Conservation (phyloP, 2,888 invertebrate genomes). For the Macrophya annulata region DNA sequence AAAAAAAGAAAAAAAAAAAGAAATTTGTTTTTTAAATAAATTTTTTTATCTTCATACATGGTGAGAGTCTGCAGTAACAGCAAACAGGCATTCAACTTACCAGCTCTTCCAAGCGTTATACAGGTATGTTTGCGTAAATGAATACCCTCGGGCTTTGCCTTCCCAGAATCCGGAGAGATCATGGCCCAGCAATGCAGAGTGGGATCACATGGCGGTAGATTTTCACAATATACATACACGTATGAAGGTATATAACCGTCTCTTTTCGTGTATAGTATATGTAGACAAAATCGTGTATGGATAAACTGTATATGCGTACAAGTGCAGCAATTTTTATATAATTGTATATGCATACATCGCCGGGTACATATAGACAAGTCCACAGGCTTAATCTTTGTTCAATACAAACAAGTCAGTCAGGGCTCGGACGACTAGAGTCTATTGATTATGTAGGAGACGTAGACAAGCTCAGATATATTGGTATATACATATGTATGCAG, state of each 20-base stretch:
- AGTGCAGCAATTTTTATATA: background rate
- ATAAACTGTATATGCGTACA: background rate
- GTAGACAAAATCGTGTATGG: no score
- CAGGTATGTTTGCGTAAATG: conserved; percentile 47
- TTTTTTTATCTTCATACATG: background rate
- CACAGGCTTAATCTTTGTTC: background rate
- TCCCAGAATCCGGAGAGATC: conserved; percentile 65
- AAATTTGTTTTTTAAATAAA: no score
- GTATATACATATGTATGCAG: no score
- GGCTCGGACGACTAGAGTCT: background rate
- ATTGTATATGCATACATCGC: background rate
- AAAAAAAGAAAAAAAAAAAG: no score
- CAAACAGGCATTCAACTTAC: conserved; percentile 3
- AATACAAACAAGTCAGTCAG: background rate
- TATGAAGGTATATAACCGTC: background rate
- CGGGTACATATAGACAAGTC: background rate
- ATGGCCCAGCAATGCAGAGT: conserved; percentile 49
- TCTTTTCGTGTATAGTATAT: no score
- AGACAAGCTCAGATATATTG: no score
- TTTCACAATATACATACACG: conserved; percentile 22
- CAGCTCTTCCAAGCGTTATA: background rate
- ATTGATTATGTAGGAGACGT: background rate
- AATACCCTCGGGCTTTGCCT: conserved; percentile 55
- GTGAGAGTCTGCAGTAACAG: background rate
- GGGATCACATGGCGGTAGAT: background rate